Base-by-base conservation (phyloP, 1,140 invertebrate genomes). In the Papilio machaon region DNA sequence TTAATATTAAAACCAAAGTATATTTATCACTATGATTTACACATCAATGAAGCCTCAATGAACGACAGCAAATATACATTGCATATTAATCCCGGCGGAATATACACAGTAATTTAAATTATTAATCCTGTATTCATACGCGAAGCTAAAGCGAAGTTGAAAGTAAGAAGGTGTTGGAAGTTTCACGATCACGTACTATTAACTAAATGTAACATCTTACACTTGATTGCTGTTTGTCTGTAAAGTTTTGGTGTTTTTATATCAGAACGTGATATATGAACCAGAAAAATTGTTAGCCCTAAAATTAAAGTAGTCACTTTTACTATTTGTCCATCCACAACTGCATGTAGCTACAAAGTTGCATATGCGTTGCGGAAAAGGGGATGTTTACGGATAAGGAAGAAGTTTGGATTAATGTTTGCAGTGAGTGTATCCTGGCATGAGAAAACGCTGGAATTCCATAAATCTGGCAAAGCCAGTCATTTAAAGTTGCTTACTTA, bases 61-160 rank as follows among this genome's bases (percentile, higher is more conserved):
- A 46, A 75, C 23, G 43, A 23, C 19, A 75, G 11, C 38, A 49
- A 7, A 75, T 23, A 15, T 46, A 52, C 15, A 52, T 52, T 2
- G n/a, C 9, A 60, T 64, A 64, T 19, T 30, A 64, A 64, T 64
- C 9, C 11, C 23, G 23, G 2, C 60, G 23, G 60, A 64, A 64
- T 13, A 64, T 30, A 64, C 8, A 30, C 60, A 64, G 19, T 64
- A 64, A 30, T 64, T 64, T 64, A 10, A 75, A 46, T 49, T 47
- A 49, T 75, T 75, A 75, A 75, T 49, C 17, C 23, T 75, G 73
- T 75, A 75, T 75, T 75, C 73, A 73, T 43, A 43, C 13, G 73
- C n/a, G 17, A 47, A 43, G 73, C 38, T 43, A 70, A 73, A n/a
- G 73, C n/a, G 43, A 38, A 73, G n/a, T 52, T 38, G n/a, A 19